Conservation (phyloP, 2,797 vertebrate genomes). For the Anguilla marmorata region DNA sequence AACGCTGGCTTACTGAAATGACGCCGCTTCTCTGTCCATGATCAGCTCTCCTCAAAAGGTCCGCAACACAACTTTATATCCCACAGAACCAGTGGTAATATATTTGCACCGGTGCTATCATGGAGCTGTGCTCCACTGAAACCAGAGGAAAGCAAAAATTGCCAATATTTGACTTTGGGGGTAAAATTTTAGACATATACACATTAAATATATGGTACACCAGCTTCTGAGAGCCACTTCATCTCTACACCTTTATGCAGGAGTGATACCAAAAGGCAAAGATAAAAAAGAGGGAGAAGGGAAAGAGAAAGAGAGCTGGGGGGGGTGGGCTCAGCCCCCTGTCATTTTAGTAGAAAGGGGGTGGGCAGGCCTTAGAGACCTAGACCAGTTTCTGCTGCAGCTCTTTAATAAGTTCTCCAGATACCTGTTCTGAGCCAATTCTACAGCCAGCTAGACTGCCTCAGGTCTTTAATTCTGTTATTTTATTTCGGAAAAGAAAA, state of each 20-base stretch:
- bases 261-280: background rate
- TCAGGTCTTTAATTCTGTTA: slow-evolving; percentile 15
- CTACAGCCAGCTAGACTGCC: background rate
- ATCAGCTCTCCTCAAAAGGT: background rate
- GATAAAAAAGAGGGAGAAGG: background rate
- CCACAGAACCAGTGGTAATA: background rate
- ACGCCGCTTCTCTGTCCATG: slow-evolving; percentile 37
- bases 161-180: background rate
- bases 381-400: background rate
- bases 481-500: slow-evolving; percentile 11
- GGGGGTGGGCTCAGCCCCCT: background rate
- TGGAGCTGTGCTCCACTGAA: background rate
- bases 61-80: background rate
- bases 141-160: background rate
- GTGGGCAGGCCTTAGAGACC: background rate
- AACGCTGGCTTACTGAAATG: slow-evolving; percentile 40
- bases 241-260: background rate
- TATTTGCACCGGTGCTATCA: background rate
- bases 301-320: background rate
- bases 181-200: background rate
- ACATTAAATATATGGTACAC: background rate
- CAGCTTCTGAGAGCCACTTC: background rate
- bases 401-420: slow-evolving; percentile 21
- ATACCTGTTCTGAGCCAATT: background rate
- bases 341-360: background rate